Percentiles rank a stretch among this genome's conserved stretches.
Evolutionary conservation across 2,888 invertebrate species (phyloP).

Genomic region (Hypena proboscidalis): DNA sequence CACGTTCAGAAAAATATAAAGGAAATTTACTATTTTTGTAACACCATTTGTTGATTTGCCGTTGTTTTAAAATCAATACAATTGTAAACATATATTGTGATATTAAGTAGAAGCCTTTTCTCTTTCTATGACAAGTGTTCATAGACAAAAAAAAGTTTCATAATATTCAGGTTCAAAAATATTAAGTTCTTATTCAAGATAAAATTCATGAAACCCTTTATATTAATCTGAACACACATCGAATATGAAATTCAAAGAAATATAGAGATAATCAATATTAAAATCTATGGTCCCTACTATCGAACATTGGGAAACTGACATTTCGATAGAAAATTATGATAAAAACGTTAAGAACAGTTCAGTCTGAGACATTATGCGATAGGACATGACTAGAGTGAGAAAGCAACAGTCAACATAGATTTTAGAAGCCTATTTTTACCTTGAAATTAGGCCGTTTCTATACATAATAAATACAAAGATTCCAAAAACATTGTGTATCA

Average conservation of each 20-base stretch:
- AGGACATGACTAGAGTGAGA: slow-evolving; percentile 49
- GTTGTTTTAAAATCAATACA: too few relatives aligned
- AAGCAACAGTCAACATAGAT: slow-evolving; percentile 17
- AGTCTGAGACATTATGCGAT: slow-evolving; percentile 57
- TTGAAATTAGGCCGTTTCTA: slow-evolving; percentile 32
- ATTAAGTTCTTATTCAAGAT: too few relatives aligned
- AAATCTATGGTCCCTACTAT: slow-evolving; percentile 80
- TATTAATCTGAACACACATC: slow-evolving; percentile 17
- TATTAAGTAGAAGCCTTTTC: too few relatives aligned
- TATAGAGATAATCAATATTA: slow-evolving; percentile 57
- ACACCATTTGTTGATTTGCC: background rate
- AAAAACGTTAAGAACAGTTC: slow-evolving; percentile 54
- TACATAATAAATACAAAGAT: slow-evolving; percentile 27
- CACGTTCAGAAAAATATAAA: slow-evolving; percentile 7
- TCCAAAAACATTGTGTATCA: slow-evolving; percentile 23
- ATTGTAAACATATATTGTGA: too few relatives aligned
- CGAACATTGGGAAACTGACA: slow-evolving; percentile 58
- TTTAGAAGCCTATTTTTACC: slow-evolving; percentile 16
- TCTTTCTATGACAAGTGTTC: too few relatives aligned
- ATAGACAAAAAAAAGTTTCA: too few relatives aligned
- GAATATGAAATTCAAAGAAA: slow-evolving; percentile 50
- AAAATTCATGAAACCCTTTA: too few relatives aligned
- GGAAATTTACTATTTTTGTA: background rate
- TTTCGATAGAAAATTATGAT: slow-evolving; percentile 55
- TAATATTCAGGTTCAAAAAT: too few relatives aligned